Evolutionary conservation across 2,888 invertebrate genomes (phyloP), one percentile per base, ranked within the genome.

Genomic region (Pristionchus entomophagus): DNA sequence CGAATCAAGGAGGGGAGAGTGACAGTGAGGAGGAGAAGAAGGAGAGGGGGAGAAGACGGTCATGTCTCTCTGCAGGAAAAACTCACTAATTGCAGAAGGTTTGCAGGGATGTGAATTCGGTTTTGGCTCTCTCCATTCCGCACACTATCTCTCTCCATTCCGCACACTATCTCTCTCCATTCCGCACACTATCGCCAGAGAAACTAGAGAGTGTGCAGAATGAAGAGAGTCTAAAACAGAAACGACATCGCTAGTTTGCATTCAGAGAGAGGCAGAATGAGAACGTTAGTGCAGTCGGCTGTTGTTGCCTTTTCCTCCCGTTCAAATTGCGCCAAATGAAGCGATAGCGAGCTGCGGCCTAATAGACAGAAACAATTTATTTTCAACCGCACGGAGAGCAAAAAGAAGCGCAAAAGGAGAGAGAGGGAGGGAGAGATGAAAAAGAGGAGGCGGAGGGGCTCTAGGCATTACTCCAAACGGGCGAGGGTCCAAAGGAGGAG

Each of bases 401-500:
- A 73, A 73, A 73, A 73, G 12, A n/a, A 73, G 35, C 69, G 69
- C 41, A 38, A 29, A 38, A 38, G 6, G 2, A n/a, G n/a, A n/a
- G n/a, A 2, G 32, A 32, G 38, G 4, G 32, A 32, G 17, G 19
- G 78, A 19, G 78, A 78, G 78, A 51, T 32, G 78, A 78, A 78
- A 51, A 41, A 51, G 32, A 29, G 65, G 65, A 65, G 32, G 35
- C 6, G 35, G 26, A 65, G 32, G 59, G 32, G 41, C 45, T 29
- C 26, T 41, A 77, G 73, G 73, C 73, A 73, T 73, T 73, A 73
- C 73, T 73, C 69, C 69, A 69, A 78, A 49, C 45, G 32, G 32
- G 73, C 22, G 49, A 78, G 78, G 51, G 77, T 19, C 26, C 59
- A 26, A n/a, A 69, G 35, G 78, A 51, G 78, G 51, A 35, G 19